Conservation (phyloP, 2,797 vertebrate species). For the Macropus fuliginosus region DNA sequence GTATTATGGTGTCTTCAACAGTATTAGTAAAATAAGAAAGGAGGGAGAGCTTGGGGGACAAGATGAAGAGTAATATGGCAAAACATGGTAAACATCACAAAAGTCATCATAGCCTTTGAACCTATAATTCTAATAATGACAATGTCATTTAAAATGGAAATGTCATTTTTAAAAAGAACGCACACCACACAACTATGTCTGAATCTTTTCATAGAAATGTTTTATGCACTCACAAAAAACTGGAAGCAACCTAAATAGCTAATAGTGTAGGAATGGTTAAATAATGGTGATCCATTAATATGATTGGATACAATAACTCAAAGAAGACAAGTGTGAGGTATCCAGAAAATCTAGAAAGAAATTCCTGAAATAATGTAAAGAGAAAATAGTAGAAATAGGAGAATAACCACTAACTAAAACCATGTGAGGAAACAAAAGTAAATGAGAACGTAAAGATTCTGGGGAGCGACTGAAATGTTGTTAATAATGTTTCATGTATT, state of each 20-base stretch:
- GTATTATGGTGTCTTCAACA: not conserved
- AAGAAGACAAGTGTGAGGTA: not conserved
- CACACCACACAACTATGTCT: not conserved
- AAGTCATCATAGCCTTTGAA: not conserved
- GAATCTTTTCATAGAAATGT: not conserved
- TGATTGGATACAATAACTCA: not conserved
- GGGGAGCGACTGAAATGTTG: not conserved
- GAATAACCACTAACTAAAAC: not conserved
- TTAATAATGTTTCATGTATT: not conserved
- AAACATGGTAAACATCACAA: not conserved
- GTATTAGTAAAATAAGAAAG: not conserved
- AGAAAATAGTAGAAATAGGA: not conserved
- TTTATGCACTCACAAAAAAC: not conserved
- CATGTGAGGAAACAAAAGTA: not conserved
- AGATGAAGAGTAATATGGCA: not conserved
- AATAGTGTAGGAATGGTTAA: not conserved
- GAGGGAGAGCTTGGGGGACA: not conserved
- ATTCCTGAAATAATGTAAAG: not conserved
- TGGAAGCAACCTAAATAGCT: not conserved
- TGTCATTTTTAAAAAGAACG: not conserved
- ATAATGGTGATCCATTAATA: not conserved
- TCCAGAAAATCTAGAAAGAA: not conserved
- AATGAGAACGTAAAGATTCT: not conserved
- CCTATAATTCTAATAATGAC: not conserved
- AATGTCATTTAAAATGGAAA: not conserved